These are phyloP conservation scores for Australoheros scitulus DNA, from an alignment of 2,113 vertebrate genomes.

Conservation along the genomic window DNA sequence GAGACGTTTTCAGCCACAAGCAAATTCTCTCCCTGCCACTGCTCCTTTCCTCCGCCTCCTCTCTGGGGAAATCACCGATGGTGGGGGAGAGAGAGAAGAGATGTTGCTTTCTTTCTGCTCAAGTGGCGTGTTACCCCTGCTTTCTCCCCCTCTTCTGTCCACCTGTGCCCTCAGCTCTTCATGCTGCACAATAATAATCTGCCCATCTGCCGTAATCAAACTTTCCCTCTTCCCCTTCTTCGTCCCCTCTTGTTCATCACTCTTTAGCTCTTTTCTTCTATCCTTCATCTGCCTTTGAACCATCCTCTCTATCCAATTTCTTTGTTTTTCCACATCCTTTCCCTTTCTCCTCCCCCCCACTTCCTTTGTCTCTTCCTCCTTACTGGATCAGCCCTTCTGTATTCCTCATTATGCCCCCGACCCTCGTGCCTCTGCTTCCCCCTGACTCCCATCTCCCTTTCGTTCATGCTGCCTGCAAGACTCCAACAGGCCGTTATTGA, in stretches of 20 bases:
- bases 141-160: conserved; percentile 29
- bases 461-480: not conserved
- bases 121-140: conserved; percentile 13
- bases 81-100: conserved; percentile 19
- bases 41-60: not conserved
- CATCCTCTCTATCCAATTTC: not conserved
- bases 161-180: conserved; percentile 49
- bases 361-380: not conserved
- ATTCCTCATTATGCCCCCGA: conserved; percentile 20
- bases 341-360: too few species aligned
- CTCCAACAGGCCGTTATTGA: conserved; percentile 56
- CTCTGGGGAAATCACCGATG: conserved; percentile 69
- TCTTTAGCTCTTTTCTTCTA: not conserved
- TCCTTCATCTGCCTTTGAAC: conserved; percentile 27
- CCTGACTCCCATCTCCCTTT: not conserved
- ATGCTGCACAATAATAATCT: conserved; percentile 42
- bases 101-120: conserved; percentile 68
- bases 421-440: not conserved
- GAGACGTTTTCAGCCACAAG: conserved; percentile 49
- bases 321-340: not conserved
- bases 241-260: not conserved
- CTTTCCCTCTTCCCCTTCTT: conserved; percentile 4
- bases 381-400: not conserved
- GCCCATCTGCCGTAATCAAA: conserved; percentile 51
- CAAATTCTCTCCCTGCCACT: conserved; percentile 28